These are phyloP conservation scores for Patella vulgata DNA, from an alignment of 1,140 invertebrate genomes.

Conservation along the genomic window DNA sequence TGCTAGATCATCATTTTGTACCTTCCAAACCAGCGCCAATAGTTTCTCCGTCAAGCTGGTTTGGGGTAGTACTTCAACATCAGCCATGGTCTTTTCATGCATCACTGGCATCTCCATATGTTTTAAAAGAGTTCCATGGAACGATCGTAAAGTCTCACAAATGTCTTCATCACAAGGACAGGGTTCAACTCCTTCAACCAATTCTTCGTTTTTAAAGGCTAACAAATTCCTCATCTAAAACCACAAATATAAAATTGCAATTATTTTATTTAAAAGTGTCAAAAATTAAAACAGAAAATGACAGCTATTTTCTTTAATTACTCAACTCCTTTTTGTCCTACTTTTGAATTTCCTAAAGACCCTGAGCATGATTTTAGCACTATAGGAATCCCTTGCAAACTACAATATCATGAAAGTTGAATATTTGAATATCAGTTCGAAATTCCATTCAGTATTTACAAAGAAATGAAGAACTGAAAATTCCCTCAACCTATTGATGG, in stretches of 20 bases:
- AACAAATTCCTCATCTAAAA: slow-evolving; percentile 56
- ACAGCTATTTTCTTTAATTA: no score
- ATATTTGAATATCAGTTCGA: no score
- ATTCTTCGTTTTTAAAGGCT: slow-evolving; percentile 47
- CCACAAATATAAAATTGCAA: background rate
- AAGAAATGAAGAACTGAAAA: no score
- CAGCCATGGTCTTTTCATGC: slow-evolving; percentile 16
- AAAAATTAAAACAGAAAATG: no score
- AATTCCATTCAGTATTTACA: no score
- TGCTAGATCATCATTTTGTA: slow-evolving; percentile 41
- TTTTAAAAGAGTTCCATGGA: slow-evolving; percentile 46
- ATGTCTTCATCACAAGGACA: slow-evolving; percentile 54
- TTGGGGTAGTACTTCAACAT: slow-evolving; percentile 15
- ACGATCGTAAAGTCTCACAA: slow-evolving; percentile 39
- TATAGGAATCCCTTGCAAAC: no score
- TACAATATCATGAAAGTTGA: no score
- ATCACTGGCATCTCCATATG: slow-evolving; percentile 55
- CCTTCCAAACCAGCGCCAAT: slow-evolving; percentile 45
- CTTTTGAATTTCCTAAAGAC: no score
- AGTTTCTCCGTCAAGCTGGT: slow-evolving; percentile 48
- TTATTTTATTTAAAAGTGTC: no score
- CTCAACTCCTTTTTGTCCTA: no score
- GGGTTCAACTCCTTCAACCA: slow-evolving; percentile 30
- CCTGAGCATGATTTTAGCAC: no score
- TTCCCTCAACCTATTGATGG: no score